Percentiles rank a stretch among this genome's conserved stretches.
Conservation (phyloP, 2,888 invertebrate genomes). For the Lasiommata megera region DNA sequence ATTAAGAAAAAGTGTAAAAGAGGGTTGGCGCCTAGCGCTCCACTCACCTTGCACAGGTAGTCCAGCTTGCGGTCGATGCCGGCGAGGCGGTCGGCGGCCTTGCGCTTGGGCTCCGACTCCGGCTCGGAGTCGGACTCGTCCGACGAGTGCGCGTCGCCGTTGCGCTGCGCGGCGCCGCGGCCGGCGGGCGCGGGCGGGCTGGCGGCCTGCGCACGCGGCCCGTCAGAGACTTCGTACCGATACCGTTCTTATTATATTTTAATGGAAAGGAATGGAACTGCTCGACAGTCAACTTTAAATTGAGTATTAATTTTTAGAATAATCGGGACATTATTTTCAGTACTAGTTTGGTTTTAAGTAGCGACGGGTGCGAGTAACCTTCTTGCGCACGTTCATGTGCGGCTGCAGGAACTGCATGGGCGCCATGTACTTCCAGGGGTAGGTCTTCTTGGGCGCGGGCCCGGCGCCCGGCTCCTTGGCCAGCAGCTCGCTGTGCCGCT, state of each 20-base stretch:
- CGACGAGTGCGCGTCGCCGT: conserved; percentile 43
- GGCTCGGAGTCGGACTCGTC: conserved; percentile 35
- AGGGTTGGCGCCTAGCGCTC: no score
- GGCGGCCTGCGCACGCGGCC: conserved; percentile 11
- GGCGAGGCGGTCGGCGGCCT: conserved; percentile 46
- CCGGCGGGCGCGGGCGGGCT: conserved; percentile 20
- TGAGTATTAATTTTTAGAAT: no score
- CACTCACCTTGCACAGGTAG: conserved; percentile 47
- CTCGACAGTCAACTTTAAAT: no score
- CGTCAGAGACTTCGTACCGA: no score
- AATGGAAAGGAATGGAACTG: no score
- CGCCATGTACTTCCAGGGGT: conserved; percentile 71
- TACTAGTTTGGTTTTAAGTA: no score
- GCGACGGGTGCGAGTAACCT: conserved; percentile 28
- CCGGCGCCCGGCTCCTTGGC: conserved; percentile 48
- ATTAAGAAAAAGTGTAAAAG: no score
- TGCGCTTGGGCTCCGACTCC: conserved; percentile 47
- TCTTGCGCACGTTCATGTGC: conserved; percentile 69
- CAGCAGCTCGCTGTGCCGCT: conserved; percentile 65
- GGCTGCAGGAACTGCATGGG: conserved; percentile 74
- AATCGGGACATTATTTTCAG: no score
- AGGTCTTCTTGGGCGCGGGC: conserved; percentile 48
- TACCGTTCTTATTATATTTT: no score
- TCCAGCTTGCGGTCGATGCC: conserved; percentile 59
- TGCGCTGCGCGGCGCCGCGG: conserved; percentile 39